A percentile compares a stretch with the other conserved stretches of the same genome.
These are phyloP conservation scores for Cataglyphis cursor DNA, from an alignment of 2,888 invertebrate genomes.

Conservation along the genomic window DNA sequence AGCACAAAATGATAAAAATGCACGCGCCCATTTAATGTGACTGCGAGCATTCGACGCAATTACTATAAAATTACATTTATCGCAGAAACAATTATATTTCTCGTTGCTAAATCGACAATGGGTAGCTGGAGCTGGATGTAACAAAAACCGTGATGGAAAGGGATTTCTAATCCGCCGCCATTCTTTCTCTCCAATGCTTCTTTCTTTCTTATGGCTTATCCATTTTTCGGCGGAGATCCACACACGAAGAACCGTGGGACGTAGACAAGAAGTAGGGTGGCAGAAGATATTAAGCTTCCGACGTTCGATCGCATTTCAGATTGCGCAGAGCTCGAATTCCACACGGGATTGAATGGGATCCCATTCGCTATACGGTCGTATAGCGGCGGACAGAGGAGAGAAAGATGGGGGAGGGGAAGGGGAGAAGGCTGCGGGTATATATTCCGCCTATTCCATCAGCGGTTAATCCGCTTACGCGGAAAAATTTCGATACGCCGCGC, in stretches of 20 bases:
- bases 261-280: conserved; percentile 52
- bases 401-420: neutral
- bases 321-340: conserved; percentile 76
- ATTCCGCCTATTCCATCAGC: conserved; percentile 69
- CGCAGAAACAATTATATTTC: neutral
- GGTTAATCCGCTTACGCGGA: conserved; percentile 79
- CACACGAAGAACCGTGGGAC: neutral
- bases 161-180: conserved; percentile 33
- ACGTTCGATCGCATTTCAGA: conserved; percentile 80
- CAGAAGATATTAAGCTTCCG: conserved; percentile 74
- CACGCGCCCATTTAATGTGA: neutral
- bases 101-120: neutral
- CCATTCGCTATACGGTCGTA: conserved; percentile 67
- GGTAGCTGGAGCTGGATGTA: neutral
- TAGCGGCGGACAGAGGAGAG: conserved; percentile 21
- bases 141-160: neutral
- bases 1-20: neutral
- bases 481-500: conserved; percentile 77
- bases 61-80: neutral
- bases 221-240: conserved; percentile 55
- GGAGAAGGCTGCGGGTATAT: conserved; percentile 50
- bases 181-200: conserved; percentile 30
- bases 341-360: conserved; percentile 78
- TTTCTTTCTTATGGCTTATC: conserved; percentile 43
- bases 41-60: neutral